These are phyloP conservation scores for Cremastinae sp. DNA, from an alignment of 2,888 invertebrate genomes.

Conservation along the genomic window DNA sequence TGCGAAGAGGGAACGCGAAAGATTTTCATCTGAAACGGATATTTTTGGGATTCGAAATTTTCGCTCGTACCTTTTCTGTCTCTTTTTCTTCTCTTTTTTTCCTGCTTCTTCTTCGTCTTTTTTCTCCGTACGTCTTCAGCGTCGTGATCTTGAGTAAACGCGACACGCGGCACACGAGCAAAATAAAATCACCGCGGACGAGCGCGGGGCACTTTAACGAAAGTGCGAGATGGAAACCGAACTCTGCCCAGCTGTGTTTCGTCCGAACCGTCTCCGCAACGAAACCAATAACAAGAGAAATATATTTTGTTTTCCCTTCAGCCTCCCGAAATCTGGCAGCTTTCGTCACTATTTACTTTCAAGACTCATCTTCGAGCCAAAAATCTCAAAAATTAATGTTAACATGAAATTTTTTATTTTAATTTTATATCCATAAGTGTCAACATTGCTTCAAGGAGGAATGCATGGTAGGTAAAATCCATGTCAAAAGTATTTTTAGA, in stretches of 20 bases:
- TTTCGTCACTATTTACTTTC: background rate
- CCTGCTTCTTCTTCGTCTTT: no score
- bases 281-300: background rate
- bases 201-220: background rate
- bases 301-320: background rate
- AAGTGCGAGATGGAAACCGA: conserved; percentile 4
- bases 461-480: no score
- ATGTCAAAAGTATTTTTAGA: no score
- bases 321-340: background rate
- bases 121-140: no score
- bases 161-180: background rate
- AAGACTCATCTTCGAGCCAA: no score
- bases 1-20: background rate
- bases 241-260: background rate
- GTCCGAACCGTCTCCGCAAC: background rate
- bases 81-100: no score
- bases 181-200: background rate
- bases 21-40: background rate
- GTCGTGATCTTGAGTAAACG: background rate
- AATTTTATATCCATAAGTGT: no score
- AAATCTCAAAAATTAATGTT: background rate
- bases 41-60: background rate
- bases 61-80: background rate
- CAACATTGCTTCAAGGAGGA: no score
- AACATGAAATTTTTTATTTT: no score